phyloP scores from a whole-genome alignment of 2,797 vertebrate genomes.

The Mustela erminea region DNA sequence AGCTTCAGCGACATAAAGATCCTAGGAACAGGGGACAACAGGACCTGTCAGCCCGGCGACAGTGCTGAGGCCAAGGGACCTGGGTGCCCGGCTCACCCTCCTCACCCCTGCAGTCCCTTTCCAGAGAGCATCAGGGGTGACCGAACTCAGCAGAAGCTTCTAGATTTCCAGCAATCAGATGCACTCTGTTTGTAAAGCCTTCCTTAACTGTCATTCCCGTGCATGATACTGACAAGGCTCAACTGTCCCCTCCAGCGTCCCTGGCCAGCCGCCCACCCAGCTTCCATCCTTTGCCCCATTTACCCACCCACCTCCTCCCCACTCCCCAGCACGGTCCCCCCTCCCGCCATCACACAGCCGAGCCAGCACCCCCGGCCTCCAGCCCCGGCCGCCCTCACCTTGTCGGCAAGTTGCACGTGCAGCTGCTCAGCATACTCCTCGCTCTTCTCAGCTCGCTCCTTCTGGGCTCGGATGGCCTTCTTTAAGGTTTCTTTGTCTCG shows the following conservation, averaged over 20 bases:
- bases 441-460: conserved; percentile 92
- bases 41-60: background rate
- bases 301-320: no score
- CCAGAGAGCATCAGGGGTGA: background rate
- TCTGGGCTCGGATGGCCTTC: conserved; percentile 92
- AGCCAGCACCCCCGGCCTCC: background rate
- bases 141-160: background rate
- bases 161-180: background rate
- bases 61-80: background rate
- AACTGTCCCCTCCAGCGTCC: background rate
- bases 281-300: background rate
- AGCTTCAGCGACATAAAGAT: conserved; percentile 90
- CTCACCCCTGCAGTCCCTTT: background rate
- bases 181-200: background rate
- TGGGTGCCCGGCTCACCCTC: background rate
- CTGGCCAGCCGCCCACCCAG: background rate
- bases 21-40: conserved; percentile 86
- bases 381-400: conserved; percentile 85
- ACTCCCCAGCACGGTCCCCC: background rate
- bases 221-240: accelerated
- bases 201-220: background rate
- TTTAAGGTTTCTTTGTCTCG: conserved; percentile 93
- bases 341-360: accelerated
- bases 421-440: conserved; percentile 91
- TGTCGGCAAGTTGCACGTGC: conserved; percentile 90